phyloP scores from a whole-genome alignment of 2,797 vertebrate genomes.

The Anguilla pacifica region DNA sequence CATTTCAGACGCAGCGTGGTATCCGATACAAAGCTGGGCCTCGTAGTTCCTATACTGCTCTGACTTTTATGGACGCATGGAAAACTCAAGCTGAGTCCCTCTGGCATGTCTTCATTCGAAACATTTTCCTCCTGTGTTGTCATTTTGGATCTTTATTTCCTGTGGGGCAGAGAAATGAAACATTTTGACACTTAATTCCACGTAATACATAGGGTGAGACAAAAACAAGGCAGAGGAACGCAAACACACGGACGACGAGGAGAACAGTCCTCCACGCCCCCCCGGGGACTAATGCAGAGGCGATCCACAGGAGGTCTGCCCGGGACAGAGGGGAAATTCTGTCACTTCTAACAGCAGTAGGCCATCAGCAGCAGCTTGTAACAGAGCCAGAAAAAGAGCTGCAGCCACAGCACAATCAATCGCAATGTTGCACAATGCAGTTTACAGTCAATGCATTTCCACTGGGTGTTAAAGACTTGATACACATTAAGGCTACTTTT shows the following conservation, averaged over 20 bases:
- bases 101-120: background rate
- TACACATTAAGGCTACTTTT: background rate
- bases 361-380: background rate
- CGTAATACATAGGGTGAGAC: background rate
- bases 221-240: background rate
- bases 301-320: background rate
- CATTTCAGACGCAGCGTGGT: background rate
- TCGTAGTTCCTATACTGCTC: background rate
- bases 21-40: background rate
- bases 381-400: background rate
- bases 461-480: background rate
- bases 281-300: background rate
- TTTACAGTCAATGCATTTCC: background rate
- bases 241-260: background rate
- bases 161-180: background rate
- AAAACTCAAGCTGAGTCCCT: conserved; percentile 8
- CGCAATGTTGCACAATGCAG: background rate
- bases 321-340: background rate
- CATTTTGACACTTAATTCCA: background rate
- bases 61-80: background rate
- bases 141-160: background rate
- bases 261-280: background rate
- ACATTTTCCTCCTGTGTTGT: background rate
- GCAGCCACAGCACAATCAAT: background rate
- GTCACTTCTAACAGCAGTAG: background rate